These are phyloP conservation scores for Psammodynastes pulverulentus DNA, from an alignment of 2,113 vertebrate species.

Conservation along the genomic window DNA sequence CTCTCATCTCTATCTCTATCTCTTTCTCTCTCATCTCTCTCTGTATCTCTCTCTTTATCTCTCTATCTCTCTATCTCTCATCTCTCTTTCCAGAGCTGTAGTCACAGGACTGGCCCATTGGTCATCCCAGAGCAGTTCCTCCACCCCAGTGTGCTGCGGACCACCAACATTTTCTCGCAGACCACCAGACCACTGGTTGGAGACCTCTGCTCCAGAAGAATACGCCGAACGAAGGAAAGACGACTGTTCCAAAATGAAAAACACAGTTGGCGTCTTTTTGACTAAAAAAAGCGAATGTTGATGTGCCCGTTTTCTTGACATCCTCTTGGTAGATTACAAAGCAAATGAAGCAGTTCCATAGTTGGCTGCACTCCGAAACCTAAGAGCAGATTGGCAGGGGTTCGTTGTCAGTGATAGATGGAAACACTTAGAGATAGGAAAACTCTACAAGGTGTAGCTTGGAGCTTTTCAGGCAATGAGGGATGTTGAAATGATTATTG, in stretches of 20 bases:
- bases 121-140: too few relatives aligned
- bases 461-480: constrained; percentile 23
- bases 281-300: constrained; percentile 31
- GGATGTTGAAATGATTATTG: constrained; percentile 21
- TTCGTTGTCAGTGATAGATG: constrained; percentile 15
- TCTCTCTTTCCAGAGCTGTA: too few relatives aligned
- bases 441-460: background rate
- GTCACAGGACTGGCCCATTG: too few relatives aligned
- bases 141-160: too few relatives aligned
- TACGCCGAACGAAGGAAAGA: constrained; percentile 1
- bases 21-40: too few relatives aligned
- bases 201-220: too few relatives aligned
- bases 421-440: background rate
- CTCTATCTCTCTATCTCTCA: too few relatives aligned
- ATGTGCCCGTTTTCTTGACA: constrained; percentile 32
- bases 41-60: too few relatives aligned
- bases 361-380: constrained; percentile 24
- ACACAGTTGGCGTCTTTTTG: constrained; percentile 33
- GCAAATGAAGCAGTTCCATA: constrained; percentile 11
- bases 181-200: too few relatives aligned
- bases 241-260: constrained; percentile 37
- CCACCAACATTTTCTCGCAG: too few relatives aligned
- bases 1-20: too few relatives aligned
- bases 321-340: background rate
- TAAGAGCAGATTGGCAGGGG: background rate